Conservation (phyloP, 2,888 invertebrate genomes). For the Xanthostigma xanthostigma region DNA sequence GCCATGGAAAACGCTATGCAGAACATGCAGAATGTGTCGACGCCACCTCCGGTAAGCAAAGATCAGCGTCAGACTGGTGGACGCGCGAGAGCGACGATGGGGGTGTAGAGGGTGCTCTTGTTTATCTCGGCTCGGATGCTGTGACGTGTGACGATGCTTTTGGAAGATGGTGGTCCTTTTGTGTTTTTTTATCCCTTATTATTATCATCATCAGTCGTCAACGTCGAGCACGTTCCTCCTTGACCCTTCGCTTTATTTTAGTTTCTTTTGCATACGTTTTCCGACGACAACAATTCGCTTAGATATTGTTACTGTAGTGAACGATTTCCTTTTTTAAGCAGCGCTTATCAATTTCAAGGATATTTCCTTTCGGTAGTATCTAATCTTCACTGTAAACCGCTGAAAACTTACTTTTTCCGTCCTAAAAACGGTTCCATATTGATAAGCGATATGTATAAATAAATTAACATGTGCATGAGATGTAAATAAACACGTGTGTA, state of each 20-base stretch:
- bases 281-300: background rate
- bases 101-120: conserved; percentile 1
- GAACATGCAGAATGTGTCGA: conserved; percentile 20
- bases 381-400: conserved; percentile 7
- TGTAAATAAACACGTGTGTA: no score
- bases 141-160: background rate
- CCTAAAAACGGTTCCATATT: background rate
- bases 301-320: no score
- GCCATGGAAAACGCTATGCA: conserved; percentile 44
- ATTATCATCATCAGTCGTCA: no score
- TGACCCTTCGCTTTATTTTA: background rate
- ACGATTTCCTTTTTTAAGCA: no score
- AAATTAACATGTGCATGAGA: no score
- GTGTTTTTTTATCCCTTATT: background rate
- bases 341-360: no score
- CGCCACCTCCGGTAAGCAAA: conserved; percentile 8
- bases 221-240: no score
- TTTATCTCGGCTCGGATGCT: background rate
- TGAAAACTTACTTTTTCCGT: background rate
- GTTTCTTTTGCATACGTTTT: background rate
- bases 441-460: background rate
- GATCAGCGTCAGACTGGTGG: background rate
- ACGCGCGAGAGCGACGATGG: background rate
- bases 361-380: background rate
- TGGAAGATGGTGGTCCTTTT: conserved; percentile 4